Percentiles rank a stretch among this genome's conserved stretches.
Evolutionary conservation across 2,888 invertebrate species (phyloP).

Genomic region (Coleophora flavipennella): DNA sequence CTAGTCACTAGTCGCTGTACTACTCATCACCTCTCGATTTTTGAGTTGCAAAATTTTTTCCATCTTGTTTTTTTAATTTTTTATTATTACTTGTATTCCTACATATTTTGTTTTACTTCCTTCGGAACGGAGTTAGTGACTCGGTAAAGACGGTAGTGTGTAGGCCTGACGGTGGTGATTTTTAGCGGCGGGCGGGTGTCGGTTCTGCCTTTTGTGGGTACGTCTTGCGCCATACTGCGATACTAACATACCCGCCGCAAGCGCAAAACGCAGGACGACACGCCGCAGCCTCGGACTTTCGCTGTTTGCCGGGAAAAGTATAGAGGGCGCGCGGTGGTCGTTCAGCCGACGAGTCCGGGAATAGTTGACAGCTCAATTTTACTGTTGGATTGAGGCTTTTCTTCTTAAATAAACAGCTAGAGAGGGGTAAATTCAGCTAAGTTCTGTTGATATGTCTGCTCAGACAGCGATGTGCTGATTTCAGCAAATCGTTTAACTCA

Average conservation of each 20-base stretch:
- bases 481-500: no score
- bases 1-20: slow-evolving; percentile 72
- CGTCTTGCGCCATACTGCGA: no score
- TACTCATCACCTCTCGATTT: slow-evolving; percentile 62
- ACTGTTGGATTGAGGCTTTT: no score
- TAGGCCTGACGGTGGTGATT: slow-evolving; percentile 66
- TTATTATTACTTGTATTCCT: slow-evolving; percentile 41
- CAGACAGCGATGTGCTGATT: no score
- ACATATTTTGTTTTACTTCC: slow-evolving; percentile 18
- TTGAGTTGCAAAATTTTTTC: slow-evolving; percentile 61
- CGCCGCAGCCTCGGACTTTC: slow-evolving; percentile 6
- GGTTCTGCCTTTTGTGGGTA: neutral
- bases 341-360: slow-evolving; percentile 17
- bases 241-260: slow-evolving; percentile 1
- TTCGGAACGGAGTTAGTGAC: slow-evolving; percentile 64
- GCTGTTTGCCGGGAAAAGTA: slow-evolving; percentile 30
- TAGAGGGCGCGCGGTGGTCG: slow-evolving; percentile 35
- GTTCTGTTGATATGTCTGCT: no score
- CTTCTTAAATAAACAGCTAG: no score
- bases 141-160: slow-evolving; percentile 67
- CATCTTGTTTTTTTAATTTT: slow-evolving; percentile 41
- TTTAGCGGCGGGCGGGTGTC: slow-evolving; percentile 39
- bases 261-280: neutral
- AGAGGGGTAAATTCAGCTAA: no score
- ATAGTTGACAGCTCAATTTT: no score